Evolutionary conservation across 2,113 vertebrate species (phyloP), one percentile per base, ranked within the genome.

Genomic region (Cochlearius cochlearius): DNA sequence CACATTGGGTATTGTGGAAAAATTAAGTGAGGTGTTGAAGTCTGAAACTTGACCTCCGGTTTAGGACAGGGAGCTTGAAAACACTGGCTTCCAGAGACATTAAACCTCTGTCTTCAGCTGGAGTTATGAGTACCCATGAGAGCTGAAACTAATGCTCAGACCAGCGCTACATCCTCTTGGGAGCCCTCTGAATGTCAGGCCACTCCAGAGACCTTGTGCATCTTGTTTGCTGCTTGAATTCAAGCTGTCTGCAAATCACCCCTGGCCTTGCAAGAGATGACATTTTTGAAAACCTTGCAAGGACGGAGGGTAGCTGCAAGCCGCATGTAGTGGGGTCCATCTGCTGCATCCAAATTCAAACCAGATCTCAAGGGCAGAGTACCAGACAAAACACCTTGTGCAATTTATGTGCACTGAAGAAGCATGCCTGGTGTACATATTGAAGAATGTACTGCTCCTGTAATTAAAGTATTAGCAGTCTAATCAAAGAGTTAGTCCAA

Each of bases 271-370:
- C 56, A 81, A 60, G 73, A 92, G 69, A 47, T 72, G 12, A 58
- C 22, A 34, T 82, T 92, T 97, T 87, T 84, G 69, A 91, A 87
- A 96, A 63, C 60, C 64, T 84, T 84, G 21, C 52, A 52, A 92
- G 73, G 77, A 79, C 5, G 0, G 53, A 82, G 77, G 17, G 34
- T 91, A 56, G 27, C 81, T 94, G 34, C 74, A 91, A 64, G 69
- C 60, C 82, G 39, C 30, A 5, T 39, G 12, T 60, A 26, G 53
- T 39, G 53, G 30, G 9, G 9, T 87, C 73, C 66, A 72, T 90
- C 80, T 90, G 45, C 88, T 97, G 53, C 87, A 88, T 94, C 74
- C 62, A 64, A 75, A 88, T 92, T 88, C 84, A 88, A 85, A 69
- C 27, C 58, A 68, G 27, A 84, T 90, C 81, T 88, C 84, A 85